Base-by-base conservation (phyloP, 2,888 invertebrate genomes). In the Luffia ferchaultella region DNA sequence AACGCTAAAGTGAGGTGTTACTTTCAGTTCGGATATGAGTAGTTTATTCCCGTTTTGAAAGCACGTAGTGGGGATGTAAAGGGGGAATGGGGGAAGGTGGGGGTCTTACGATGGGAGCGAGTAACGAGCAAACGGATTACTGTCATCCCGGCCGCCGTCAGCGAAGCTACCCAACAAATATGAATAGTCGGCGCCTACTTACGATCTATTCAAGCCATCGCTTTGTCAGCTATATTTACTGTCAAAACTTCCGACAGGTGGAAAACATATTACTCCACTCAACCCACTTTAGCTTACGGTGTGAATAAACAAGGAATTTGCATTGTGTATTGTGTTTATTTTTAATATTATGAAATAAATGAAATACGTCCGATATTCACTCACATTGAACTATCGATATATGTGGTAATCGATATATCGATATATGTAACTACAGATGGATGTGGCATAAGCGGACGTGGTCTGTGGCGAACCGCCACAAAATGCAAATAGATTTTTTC, bases 181-280 rank as follows among this genome's bases (percentile, higher is more conserved):
- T 52, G 60, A 56, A 57, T 55, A 55, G 52, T 53, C 50, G 48
- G 18, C 50, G 54, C 50, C 54, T 49, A 54, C 53, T 49, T 20
- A 20, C 46, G 52, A 55, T 53, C 50, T 54, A 55, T 47, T 53
- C 50, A 50, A 46, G 45, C 43, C 50, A 46, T 46, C 47, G 50
- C 50, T n/a, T 47, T 47, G 42, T 51, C 45, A 41, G 49, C 19
- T 20, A 46, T 41, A 30, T 46, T 53, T 50, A 51, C 47, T 20
- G 46, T 57, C 52, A 45, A 57, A 57, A 60, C 57, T 58, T 61
- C 60, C 61, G 60, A 49, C 56, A 58, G 54, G 58, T 55, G 53
- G 52, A 54, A 56, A 53, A 55, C 30, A 55, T 54, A 61, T 57
- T 57, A 59, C 58, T 55, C 5, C 12, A 30, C 30, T 30, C 30